Evolutionary conservation across 2,797 vertebrate species (phyloP).

Genomic region (Enteromius mattozi): DNA sequence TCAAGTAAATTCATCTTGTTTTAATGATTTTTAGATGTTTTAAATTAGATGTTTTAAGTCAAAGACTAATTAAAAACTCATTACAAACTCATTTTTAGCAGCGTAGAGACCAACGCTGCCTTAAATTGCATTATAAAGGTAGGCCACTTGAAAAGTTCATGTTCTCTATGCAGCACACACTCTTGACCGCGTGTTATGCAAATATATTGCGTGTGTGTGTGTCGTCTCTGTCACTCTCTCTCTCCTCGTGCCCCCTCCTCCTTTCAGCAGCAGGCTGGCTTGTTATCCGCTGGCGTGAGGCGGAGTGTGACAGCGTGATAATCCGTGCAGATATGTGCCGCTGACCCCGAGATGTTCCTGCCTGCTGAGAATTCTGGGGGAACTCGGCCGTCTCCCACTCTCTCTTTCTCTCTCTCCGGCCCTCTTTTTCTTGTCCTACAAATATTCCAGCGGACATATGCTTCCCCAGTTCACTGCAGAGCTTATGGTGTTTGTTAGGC

Average conservation of each 20-base stretch:
- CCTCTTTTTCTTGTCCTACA: slow-evolving; percentile 51
- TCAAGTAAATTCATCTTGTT: neutral
- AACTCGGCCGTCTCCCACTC: slow-evolving; percentile 56
- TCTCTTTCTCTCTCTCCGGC: slow-evolving; percentile 29
- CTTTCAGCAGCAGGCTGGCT: slow-evolving; percentile 65
- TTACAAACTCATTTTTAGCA: neutral
- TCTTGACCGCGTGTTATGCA: neutral
- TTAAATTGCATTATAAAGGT: slow-evolving; percentile 2
- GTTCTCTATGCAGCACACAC: slow-evolving; percentile 1
- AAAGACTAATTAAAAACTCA: neutral
- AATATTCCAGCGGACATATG: slow-evolving; percentile 61
- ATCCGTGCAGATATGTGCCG: slow-evolving; percentile 79
- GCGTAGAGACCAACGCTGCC: neutral
- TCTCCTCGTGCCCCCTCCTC: slow-evolving; percentile 42
- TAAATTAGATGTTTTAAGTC: neutral
- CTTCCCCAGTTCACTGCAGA: slow-evolving; percentile 58
- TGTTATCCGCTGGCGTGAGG: slow-evolving; percentile 72
- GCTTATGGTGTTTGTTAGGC: slow-evolving; percentile 61
- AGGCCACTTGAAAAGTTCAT: neutral
- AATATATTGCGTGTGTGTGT: slow-evolving; percentile 12
- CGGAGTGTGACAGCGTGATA: slow-evolving; percentile 78
- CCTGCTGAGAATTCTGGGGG: slow-evolving; percentile 73
- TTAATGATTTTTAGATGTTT: neutral
- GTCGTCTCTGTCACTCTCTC: slow-evolving; percentile 42
- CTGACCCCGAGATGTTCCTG: slow-evolving; percentile 78